phyloP scores from a whole-genome alignment of 2,797 vertebrate genomes.

The Tenualosa thibaudeaui region DNA sequence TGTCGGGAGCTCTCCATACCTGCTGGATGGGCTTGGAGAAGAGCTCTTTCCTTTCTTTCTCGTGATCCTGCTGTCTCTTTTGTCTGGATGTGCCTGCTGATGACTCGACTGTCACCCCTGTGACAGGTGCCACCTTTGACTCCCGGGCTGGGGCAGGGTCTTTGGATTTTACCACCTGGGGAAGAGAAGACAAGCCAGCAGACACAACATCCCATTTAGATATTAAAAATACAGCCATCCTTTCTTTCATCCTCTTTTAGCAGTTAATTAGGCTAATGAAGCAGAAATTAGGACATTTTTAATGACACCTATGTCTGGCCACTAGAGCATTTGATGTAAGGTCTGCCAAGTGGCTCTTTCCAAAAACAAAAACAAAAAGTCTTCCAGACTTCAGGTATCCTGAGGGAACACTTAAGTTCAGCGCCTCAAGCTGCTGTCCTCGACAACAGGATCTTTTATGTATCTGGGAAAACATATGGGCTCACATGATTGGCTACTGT shows the following conservation, averaged over 20 bases:
- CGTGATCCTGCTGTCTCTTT: constrained; percentile 85
- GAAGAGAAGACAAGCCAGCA: constrained; percentile 34
- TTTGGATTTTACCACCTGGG: constrained; percentile 81
- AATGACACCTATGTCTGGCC: constrained; percentile 11
- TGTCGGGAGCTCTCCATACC: not conserved
- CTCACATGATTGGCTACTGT: constrained; percentile 76
- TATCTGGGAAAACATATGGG: not conserved
- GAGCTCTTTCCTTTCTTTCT: constrained; percentile 92
- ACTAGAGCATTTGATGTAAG: not conserved
- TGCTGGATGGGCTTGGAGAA: constrained; percentile 74
- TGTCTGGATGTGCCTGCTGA: constrained; percentile 74
- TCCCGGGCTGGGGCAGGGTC: constrained; percentile 78
- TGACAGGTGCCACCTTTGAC: constrained; percentile 63
- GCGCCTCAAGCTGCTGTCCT: constrained; percentile 19
- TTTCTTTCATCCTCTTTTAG: not conserved
- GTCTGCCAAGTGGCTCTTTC: constrained; percentile 13
- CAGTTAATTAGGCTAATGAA: constrained; percentile 8
- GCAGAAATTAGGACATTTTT: constrained; percentile 21
- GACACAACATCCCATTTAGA: not conserved
- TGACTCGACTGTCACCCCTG: constrained; percentile 64
- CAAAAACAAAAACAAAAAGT: constrained; percentile 21
- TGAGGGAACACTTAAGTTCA: constrained; percentile 23
- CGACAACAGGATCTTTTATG: constrained; percentile 4
- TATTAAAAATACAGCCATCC: not conserved
- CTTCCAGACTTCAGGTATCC: constrained; percentile 16